Evolutionary conservation across 2,888 invertebrate species (phyloP).

Genomic region (Hydrotaea diabolus): DNA sequence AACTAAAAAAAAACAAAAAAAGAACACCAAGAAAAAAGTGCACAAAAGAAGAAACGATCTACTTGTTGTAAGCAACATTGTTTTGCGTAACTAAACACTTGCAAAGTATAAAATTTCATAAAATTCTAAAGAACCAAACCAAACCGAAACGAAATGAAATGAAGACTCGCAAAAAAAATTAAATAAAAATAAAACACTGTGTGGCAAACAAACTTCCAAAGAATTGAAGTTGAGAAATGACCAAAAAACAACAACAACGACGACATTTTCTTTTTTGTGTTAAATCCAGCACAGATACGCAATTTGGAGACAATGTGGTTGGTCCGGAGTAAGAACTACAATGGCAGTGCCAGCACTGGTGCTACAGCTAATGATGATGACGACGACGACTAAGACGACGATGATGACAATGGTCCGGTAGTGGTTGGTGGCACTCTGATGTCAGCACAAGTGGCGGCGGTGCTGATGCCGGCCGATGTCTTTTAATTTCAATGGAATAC

Average conservation of each 20-base stretch:
- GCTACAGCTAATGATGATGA: slow-evolving; percentile 29
- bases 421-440: not conserved
- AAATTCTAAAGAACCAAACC: slow-evolving; percentile 62
- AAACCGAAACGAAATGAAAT: slow-evolving; percentile 10
- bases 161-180: not conserved
- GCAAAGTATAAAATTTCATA: slow-evolving; percentile 63
- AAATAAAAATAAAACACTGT: slow-evolving; percentile 18
- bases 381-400: not conserved
- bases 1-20: not conserved
- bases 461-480: not conserved
- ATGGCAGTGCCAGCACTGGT: not conserved
- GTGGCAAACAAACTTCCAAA: slow-evolving; percentile 50
- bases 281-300: slow-evolving; percentile 13
- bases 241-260: slow-evolving; percentile 24
- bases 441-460: not conserved
- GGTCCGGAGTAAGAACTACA: not conserved
- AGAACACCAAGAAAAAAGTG: slow-evolving; percentile 16
- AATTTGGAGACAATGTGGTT: slow-evolving; percentile 23
- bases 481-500: slow-evolving; percentile 26
- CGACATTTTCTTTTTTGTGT: not conserved
- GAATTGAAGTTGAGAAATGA: slow-evolving; percentile 61
- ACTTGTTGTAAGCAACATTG: slow-evolving; percentile 39
- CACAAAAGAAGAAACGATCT: not conserved
- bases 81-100: slow-evolving; percentile 63
- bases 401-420: not conserved